Percentiles rank a stretch among this genome's conserved stretches.
Evolutionary conservation across 2,113 vertebrate species (phyloP).

Genomic region (Pachycephala philippinensis): DNA sequence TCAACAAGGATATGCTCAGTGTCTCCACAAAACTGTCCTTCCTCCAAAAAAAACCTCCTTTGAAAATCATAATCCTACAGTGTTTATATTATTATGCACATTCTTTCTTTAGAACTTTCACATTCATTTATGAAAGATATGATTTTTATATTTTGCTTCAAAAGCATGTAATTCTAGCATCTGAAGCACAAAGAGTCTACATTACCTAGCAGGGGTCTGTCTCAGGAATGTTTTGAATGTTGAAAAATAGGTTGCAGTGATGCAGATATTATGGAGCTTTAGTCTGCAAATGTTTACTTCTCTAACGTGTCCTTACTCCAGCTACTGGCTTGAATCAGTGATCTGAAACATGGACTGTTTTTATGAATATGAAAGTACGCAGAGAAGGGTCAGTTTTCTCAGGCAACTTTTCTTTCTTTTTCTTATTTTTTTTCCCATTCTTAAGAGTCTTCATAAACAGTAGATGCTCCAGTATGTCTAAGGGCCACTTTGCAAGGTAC

Average conservation of each 20-base stretch:
- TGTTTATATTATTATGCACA: neutral
- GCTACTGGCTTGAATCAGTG: neutral
- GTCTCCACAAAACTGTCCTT: neutral
- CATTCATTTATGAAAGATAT: neutral
- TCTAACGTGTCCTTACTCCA: neutral
- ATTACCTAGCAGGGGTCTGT: neutral
- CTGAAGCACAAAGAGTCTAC: neutral
- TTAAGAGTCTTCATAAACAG: neutral
- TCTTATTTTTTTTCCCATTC: no score
- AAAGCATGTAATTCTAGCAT: neutral
- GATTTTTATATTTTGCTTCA: neutral
- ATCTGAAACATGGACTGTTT: neutral
- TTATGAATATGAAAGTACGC: neutral
- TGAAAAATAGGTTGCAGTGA: neutral
- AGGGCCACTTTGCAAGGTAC: neutral
- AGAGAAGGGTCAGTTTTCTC: neutral
- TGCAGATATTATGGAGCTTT: neutral
- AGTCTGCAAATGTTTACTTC: neutral
- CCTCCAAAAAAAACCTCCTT: rapidly evolving
- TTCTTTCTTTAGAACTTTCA: neutral
- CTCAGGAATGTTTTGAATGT: neutral
- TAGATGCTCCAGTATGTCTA: neutral
- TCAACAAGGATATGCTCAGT: neutral
- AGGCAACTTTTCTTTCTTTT: neutral
- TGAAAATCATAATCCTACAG: neutral